Conservation (phyloP, 2,113 vertebrate species). For the Gopherus flavomarginatus region DNA sequence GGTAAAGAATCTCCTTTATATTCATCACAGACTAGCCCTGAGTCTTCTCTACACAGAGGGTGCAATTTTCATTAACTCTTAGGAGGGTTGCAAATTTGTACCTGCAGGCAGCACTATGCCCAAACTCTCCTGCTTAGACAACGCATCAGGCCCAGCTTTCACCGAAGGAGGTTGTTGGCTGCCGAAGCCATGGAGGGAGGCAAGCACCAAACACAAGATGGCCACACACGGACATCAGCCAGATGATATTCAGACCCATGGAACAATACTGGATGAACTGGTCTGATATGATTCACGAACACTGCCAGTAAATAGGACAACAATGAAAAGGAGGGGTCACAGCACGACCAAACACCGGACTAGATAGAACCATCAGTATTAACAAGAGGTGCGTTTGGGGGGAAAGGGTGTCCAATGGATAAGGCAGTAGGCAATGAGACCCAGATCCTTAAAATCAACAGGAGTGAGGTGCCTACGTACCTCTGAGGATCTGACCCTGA, state of each 20-base stretch:
- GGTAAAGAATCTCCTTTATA: not conserved
- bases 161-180: not conserved
- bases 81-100: not conserved
- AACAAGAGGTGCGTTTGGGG: not conserved
- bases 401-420: not conserved
- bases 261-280: not conserved
- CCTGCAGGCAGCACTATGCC: not conserved
- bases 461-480: not conserved
- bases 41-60: not conserved
- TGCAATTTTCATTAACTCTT: not conserved
- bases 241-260: not conserved
- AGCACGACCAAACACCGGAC: not conserved
- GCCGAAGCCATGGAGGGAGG: not conserved
- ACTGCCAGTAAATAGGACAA: not conserved
- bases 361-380: not conserved
- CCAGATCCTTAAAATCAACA: not conserved
- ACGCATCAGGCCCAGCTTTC: fast-evolving
- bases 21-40: not conserved
- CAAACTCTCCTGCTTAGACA: not conserved
- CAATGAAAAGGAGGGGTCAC: not conserved
- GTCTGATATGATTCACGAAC: no score
- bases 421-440: not conserved
- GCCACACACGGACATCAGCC: not conserved
- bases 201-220: not conserved
- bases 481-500: not conserved